A percentile compares a stretch with the other conserved stretches of the same genome.
These are phyloP conservation scores for Hippocampus barbouri DNA, from an alignment of 2,113 vertebrate species.

Conservation along the genomic window DNA sequence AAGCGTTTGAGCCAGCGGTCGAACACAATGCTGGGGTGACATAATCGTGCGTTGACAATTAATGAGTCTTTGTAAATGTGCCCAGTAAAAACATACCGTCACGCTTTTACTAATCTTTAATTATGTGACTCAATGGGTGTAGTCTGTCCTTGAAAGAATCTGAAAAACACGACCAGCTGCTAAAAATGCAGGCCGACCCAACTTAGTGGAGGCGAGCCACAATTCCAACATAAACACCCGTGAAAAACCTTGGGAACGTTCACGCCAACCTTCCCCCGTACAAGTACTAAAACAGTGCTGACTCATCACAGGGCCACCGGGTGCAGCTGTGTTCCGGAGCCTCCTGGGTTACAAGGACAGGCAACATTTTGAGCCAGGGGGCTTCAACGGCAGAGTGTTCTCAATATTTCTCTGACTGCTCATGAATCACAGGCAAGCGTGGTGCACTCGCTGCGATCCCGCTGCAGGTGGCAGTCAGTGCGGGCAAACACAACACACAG, in stretches of 20 bases:
- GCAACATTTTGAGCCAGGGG: conserved; percentile 23
- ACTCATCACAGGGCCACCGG: conserved; percentile 34
- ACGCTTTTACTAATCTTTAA: conserved; percentile 22
- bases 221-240: conserved; percentile 10
- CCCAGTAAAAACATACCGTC: conserved; percentile 17
- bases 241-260: conserved; percentile 10
- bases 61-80: conserved; percentile 15
- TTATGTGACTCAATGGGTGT: conserved; percentile 40
- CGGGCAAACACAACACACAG: conserved; percentile 26
- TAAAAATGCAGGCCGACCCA: conserved; percentile 40
- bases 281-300: conserved; percentile 37
- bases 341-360: conserved; percentile 32
- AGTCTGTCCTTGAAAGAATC: conserved; percentile 34
- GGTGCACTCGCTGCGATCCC: conserved; percentile 15
- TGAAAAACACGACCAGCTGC: conserved; percentile 41
- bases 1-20: conserved; percentile 27
- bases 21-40: conserved; percentile 24
- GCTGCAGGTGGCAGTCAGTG: conserved; percentile 10
- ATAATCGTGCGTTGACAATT: conserved; percentile 24
- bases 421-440: conserved; percentile 28
- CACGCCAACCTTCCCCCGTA: conserved; percentile 8
- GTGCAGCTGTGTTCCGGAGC: conserved; percentile 21
- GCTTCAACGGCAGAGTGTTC: conserved; percentile 14
- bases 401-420: conserved; percentile 20
- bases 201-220: conserved; percentile 13